Conservation (phyloP, 2,113 vertebrate genomes). For the Neomonachus schauinslandi region DNA sequence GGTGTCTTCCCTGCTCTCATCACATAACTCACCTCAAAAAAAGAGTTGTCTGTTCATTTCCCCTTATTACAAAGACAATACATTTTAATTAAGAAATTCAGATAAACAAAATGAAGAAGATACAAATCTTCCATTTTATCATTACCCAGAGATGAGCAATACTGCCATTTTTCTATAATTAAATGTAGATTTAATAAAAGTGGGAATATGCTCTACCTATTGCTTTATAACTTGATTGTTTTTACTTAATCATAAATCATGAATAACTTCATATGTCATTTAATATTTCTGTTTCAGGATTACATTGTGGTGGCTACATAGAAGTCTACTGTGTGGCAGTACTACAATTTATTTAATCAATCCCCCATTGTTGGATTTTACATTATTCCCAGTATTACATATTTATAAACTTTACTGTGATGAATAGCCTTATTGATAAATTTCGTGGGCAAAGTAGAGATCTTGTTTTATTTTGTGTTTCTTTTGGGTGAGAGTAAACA, state of each 20-base stretch:
- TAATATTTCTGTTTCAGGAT: neutral
- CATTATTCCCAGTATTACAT: neutral
- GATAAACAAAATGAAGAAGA: constrained; percentile 39
- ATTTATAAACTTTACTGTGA: neutral
- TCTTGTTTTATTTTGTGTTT: constrained; percentile 12
- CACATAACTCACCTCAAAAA: neutral
- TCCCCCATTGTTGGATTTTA: neutral
- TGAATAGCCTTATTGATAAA: constrained; percentile 36
- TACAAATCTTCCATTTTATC: neutral
- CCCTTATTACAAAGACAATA: neutral
- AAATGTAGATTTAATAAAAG: neutral
- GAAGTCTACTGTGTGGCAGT: neutral
- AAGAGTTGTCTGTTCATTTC: neutral
- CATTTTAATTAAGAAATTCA: constrained; percentile 42
- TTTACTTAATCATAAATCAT: neutral
- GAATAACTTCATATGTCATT: neutral
- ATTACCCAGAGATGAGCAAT: neutral
- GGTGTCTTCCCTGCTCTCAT: neutral
- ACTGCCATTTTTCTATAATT: neutral
- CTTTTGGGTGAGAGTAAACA: neutral
- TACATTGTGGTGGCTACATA: neutral
- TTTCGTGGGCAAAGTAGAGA: neutral
- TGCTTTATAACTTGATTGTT: neutral
- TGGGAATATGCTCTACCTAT: neutral
- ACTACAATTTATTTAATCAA: neutral